These are phyloP conservation scores for Styela clava DNA, from an alignment of 23 tunicate species.

Conservation along the genomic window DNA sequence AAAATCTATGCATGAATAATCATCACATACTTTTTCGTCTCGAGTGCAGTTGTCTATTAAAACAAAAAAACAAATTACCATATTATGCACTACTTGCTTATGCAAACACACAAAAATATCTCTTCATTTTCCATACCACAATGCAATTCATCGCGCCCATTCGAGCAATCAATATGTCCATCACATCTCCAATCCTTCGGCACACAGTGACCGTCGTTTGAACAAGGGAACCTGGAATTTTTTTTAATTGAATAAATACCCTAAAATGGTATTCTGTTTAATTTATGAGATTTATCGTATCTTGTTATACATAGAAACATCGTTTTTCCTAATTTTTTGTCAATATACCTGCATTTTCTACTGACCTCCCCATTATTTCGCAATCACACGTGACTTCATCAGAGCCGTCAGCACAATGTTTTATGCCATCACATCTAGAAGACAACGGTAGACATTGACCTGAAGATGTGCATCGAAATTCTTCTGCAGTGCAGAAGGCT, in stretches of 20 bases:
- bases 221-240: not conserved
- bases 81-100: not conserved
- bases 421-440: constrained; percentile 66
- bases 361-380: constrained; percentile 1
- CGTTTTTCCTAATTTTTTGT: no score
- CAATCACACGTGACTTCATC: constrained; percentile 76
- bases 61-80: constrained; percentile 1
- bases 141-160: constrained; percentile 66
- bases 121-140: no score
- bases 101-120: not conserved
- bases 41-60: constrained; percentile 46
- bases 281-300: no score
- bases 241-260: no score
- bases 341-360: no score
- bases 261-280: no score
- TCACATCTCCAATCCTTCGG: constrained; percentile 55
- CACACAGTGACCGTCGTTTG: constrained; percentile 24
- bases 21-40: constrained; percentile 34
- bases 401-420: constrained; percentile 68
- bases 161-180: constrained; percentile 55
- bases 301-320: no score
- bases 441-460: constrained; percentile 37
- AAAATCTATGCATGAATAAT: constrained; percentile 47
- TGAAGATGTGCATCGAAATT: not conserved
- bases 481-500: not conserved